A percentile compares a stretch with the other conserved stretches of the same genome.
Evolutionary conservation across 1,140 invertebrate species (phyloP).

Genomic region (Magallana ariakensis): DNA sequence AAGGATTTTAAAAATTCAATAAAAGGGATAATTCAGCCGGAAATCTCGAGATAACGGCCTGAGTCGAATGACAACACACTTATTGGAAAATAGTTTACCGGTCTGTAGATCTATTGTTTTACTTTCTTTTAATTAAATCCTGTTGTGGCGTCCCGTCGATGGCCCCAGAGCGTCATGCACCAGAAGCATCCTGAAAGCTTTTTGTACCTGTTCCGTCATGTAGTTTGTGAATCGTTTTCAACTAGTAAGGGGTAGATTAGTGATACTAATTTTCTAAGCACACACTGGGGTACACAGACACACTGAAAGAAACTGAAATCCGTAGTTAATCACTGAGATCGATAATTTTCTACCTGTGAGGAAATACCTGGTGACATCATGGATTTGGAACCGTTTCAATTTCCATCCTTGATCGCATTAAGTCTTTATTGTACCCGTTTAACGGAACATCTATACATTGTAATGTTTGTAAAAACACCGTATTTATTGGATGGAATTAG

Average conservation of each 20-base stretch:
- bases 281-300: conserved; percentile 5
- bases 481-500: conserved; percentile 38
- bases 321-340: conserved; percentile 9
- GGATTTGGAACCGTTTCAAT: conserved; percentile 38
- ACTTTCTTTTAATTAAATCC: background rate
- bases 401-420: conserved; percentile 29
- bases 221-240: conserved; percentile 34
- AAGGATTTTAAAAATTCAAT: conserved; percentile 33
- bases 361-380: conserved; percentile 33
- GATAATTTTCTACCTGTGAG: conserved; percentile 33
- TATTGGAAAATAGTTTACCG: conserved; percentile 29
- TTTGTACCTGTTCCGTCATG: conserved; percentile 26
- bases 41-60: conserved; percentile 16
- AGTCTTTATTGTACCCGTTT: conserved; percentile 38
- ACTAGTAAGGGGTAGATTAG: conserved; percentile 25
- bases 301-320: conserved; percentile 34
- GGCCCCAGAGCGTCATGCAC: conserved; percentile 36
- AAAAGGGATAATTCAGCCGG: conserved; percentile 29
- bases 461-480: conserved; percentile 33
- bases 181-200: conserved; percentile 32
- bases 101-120: background rate
- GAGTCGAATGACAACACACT: background rate
- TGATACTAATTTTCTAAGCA: conserved; percentile 30
- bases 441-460: conserved; percentile 28
- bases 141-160: background rate